Base-by-base conservation (phyloP, 2,113 vertebrate genomes). In the Jaculus jaculus region DNA sequence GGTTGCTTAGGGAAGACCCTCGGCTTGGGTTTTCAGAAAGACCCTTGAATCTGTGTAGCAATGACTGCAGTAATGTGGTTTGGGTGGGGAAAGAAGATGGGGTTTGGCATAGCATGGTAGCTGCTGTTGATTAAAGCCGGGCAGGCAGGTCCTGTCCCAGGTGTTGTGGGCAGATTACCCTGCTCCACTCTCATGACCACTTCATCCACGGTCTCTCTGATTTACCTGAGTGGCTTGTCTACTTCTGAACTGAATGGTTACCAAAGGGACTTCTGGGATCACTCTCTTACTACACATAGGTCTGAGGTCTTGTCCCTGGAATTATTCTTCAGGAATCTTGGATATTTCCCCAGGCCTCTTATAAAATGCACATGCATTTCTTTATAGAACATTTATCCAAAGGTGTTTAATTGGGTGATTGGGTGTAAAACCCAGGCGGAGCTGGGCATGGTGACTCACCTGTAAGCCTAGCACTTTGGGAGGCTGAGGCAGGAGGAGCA, bases 1-100 rank as follows among this genome's bases (percentile, higher is more conserved):
- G 51, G 34, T 47, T 16, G 7, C 47, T 84, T 9, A 65, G n/a
- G 34, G 51, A 39, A 66, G 60, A 23, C 15, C 74, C 42, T 47
- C 42, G 8, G 30, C 51, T 80, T 89, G 24, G 42, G 66, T 82
- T 87, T 85, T 39, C 26, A 94, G 75, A 68, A 42, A 90, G 79
- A 86, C 79, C 54, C 47, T 89, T 72, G 69, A 66, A 77, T 89
- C 32, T 87, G n/a, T n/a, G n/a, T n/a, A n/a, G n/a, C n/a, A n/a
- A n/a, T n/a, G n/a, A n/a, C 32, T 32, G 30, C 54, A 7, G 54
- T 54, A 60, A 47, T 32, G 18, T 71, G 37, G 28, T 34, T 51
- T 73, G 2, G 23, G 4, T 69, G 10, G 75, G 75, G 72, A 82
- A 75, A 80, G 10, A 87, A 85, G 71, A 58, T n/a, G 71, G 1